Evolutionary conservation across 2,888 invertebrate genomes (phyloP), one percentile per base, ranked within the genome.

Genomic region (Lepidochitona cinerea): DNA sequence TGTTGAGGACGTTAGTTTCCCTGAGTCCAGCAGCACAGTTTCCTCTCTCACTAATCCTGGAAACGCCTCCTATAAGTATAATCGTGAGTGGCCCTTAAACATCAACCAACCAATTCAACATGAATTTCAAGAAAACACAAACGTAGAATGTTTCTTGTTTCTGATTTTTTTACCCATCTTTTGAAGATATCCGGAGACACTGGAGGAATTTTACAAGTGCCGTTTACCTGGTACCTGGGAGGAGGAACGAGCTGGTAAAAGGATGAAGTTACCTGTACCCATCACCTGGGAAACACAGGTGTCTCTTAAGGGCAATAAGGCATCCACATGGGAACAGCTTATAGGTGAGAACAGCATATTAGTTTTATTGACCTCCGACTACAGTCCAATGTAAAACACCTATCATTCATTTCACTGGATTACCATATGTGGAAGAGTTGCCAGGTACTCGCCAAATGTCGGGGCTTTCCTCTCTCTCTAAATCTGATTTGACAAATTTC

Each of bases 281-380:
- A 90, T 91, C 79, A 92, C 92, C 5, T 92, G 92, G 92, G 92
- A 92, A 78, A 92, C 92, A 0, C 91, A 91, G 80, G 86, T 92
- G 52, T 89, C 91, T 1, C 76, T 88, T 32, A 87, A 89, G 76
- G 92, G 92, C 52, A 92, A 92, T 83, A 91, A 90, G 78, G 89
- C 91, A 0, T 76, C 84, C 7, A 89, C 90, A 3, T 92, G 92
- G 92, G 85, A 92, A 77, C 81, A 88, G 41, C 83, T 92, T 23
- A 84, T 92, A 70, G 92, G 92, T 91, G 49, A 49, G 2, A 4
- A 49, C n/a, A n/a, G n/a, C n/a, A n/a, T n/a, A n/a, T n/a, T n/a
- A n/a, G n/a, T n/a, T n/a, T n/a, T n/a, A n/a, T n/a, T n/a, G n/a
- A n/a, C n/a, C n/a, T n/a, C n/a, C n/a, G n/a, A n/a, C n/a, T n/a